These are phyloP conservation scores for Ascaphus truei DNA, from an alignment of 2,113 vertebrate species.

Conservation along the genomic window DNA sequence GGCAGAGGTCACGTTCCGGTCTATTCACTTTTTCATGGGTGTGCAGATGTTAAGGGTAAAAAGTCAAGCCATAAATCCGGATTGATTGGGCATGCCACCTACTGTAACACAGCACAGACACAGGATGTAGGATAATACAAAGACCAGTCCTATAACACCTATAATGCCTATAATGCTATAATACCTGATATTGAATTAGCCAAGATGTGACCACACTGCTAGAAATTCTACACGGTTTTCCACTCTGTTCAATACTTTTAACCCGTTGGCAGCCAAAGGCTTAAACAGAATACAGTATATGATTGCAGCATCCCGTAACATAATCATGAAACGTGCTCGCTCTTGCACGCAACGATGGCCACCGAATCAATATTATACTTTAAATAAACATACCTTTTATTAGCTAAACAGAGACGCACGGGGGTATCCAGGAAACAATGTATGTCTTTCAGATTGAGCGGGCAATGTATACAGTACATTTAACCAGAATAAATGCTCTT, in stretches of 20 bases:
- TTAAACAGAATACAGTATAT: not conserved
- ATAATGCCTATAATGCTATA: too few relatives aligned
- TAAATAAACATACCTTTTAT: not conserved
- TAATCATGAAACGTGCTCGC: not conserved
- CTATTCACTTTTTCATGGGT: conserved; percentile 15
- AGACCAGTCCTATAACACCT: too few relatives aligned
- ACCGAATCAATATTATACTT: not conserved
- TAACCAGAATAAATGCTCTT: too few relatives aligned
- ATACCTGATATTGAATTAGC: too few relatives aligned
- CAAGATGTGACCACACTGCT: too few relatives aligned
- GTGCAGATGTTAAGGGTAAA: conserved; percentile 14
- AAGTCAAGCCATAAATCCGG: conserved; percentile 8
- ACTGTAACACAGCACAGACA: not conserved
- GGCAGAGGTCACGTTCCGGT: conserved; percentile 1
- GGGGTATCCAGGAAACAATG: too few relatives aligned
- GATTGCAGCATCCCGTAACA: not conserved
- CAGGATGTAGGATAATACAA: not conserved
- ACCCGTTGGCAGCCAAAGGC: too few relatives aligned
- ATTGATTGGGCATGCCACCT: not conserved
- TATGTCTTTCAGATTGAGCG: too few relatives aligned
- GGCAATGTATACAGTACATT: too few relatives aligned
- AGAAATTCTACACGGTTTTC: too few relatives aligned
- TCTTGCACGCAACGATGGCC: not conserved
- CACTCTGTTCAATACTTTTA: too few relatives aligned
- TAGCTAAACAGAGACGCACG: too few relatives aligned